phyloP scores from a whole-genome alignment of 2,113 vertebrate genomes.

The Brachionichthys hirsutus region DNA sequence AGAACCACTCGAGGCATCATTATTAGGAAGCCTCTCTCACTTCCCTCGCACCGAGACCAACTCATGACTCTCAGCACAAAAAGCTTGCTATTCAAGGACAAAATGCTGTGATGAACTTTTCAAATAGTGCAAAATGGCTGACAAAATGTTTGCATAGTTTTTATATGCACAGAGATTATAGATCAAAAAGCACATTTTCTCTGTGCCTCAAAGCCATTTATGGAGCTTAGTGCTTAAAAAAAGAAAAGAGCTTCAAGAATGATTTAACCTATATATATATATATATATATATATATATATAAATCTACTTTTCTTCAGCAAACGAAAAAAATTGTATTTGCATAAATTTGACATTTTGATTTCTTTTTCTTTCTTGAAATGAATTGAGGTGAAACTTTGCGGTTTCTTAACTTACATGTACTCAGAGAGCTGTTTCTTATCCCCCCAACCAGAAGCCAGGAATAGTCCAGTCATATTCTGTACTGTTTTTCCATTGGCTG shows the following conservation, averaged over 20 bases:
- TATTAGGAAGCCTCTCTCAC: conserved; percentile 66
- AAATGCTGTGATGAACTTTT: conserved; percentile 58
- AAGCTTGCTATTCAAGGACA: conserved; percentile 57
- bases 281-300: too few species aligned
- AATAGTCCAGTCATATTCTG: too few species aligned
- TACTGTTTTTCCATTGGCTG: too few species aligned
- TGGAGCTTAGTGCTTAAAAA: conserved; percentile 23
- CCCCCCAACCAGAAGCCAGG: too few species aligned
- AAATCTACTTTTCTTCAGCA: too few species aligned
- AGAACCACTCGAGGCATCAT: conserved; percentile 69
- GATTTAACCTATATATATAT: too few species aligned
- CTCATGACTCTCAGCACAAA: conserved; percentile 60
- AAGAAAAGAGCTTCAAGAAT: conserved; percentile 1
- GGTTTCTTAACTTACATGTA: too few species aligned
- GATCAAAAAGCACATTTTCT: conserved; percentile 44
- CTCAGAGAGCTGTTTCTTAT: too few species aligned
- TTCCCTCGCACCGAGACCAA: conserved; percentile 55
- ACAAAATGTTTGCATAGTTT: conserved; percentile 53
- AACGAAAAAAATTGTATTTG: too few species aligned
- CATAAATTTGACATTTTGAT: too few species aligned
- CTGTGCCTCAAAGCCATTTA: conserved; percentile 39
- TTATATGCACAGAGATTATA: conserved; percentile 26
- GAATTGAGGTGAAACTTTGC: too few species aligned
- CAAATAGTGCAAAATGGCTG: conserved; percentile 47
- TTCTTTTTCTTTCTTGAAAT: too few species aligned